Evolutionary conservation across 2,888 invertebrate species (phyloP), one percentile per base, ranked within the genome.

Genomic region (Athrips mouffetella): DNA sequence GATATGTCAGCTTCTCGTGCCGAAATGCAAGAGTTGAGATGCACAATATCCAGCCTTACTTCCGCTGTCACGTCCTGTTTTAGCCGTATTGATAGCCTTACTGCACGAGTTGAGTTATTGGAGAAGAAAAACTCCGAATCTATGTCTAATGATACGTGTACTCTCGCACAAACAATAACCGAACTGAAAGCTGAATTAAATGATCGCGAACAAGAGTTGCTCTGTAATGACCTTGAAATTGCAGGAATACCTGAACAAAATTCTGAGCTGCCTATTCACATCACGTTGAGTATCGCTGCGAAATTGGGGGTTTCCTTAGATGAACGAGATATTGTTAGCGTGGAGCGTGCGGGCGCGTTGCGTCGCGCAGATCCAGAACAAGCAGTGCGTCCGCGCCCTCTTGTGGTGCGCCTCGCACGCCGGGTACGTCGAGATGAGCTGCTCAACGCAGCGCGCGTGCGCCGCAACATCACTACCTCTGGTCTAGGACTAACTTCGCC

Each of bases 201-300:
- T 21, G 52, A 50, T 13, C 46, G 50, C 4, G 56, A 57, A 8
- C 55, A 55, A 13, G 48, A 48, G 7, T n/a, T 40, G 21, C 7
- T 55, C 10, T 3, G 46, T 3, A 57, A 41, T 7, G 54, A 57
- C 20, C 11, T 57, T 4, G 54, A 53, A 7, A 48, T 57, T 2
- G 25, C 51, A 1, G 49, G 52, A 2, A 15, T 57, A 15, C 53
- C 53, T 0, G 57, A 55, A 29, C 44, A 41, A 2, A 37, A 20
- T 5, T 49, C 44, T 2, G 57, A 55, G 31, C 53, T 50, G 27
- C 4, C 44, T 2, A 18, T 23, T 8, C 54, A 57, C 11, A 10
- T 53, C 1, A 40, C 44, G 1, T 10, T 18, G 6, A 11, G 47
- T 1, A 21, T 57, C 2, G 39, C 53, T 2, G 11, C 29, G 1